Conservation (phyloP, 2,797 vertebrate genomes). For the Onychomys arenicola region DNA sequence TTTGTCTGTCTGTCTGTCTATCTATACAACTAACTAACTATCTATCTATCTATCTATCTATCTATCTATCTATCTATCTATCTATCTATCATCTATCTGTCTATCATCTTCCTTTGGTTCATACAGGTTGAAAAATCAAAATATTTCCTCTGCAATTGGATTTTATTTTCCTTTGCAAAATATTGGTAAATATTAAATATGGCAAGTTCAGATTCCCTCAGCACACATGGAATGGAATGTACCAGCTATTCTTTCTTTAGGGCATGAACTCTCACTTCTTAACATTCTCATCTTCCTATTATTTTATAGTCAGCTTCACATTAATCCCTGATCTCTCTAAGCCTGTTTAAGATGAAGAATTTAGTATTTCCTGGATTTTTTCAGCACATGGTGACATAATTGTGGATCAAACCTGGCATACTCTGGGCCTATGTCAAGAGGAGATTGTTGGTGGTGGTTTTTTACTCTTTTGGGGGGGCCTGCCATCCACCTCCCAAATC, state of each 20-base stretch:
- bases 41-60: not conserved
- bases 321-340: not conserved
- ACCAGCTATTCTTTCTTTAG: not conserved
- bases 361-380: not conserved
- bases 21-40: not conserved
- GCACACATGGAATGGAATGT: not conserved
- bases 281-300: not conserved
- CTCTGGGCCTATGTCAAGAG: not conserved
- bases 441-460: not conserved
- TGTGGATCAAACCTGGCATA: constrained; percentile 21
- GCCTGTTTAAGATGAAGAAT: constrained; percentile 25
- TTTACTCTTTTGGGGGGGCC: too few relatives aligned
- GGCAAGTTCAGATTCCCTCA: not conserved
- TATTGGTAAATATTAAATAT: not conserved
- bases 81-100: not conserved
- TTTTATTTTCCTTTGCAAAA: not conserved
- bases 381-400: not conserved
- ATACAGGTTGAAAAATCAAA: not conserved
- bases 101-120: not conserved
- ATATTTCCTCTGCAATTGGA: not conserved
- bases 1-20: not conserved
- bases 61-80: not conserved
- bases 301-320: not conserved
- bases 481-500: too few relatives aligned
- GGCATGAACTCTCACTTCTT: not conserved